Evolutionary conservation across 2,113 vertebrate genomes (phyloP), one percentile per base, ranked within the genome.

Genomic region (Herpailurus yagouaroundi): DNA sequence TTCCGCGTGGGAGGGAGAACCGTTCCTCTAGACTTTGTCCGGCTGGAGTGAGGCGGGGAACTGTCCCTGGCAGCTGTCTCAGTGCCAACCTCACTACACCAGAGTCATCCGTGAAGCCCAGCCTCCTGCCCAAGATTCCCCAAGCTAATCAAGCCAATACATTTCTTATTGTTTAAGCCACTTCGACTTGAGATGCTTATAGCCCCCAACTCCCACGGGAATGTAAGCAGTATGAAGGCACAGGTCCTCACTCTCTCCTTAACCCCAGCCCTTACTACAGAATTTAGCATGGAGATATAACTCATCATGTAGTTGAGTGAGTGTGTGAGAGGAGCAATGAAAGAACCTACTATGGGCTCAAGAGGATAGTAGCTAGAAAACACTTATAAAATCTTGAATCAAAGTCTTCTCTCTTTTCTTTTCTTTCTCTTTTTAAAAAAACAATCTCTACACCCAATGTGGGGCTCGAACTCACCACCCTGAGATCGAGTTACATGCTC

Each of bases 31-130:
- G 19, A 68, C 63, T 94, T 77, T 73, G 63, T 71, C 7, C 16
- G 29, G 11, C 9, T 31, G 7, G 21, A 13, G 1, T 45, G 7
- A 77, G 60, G 7, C 57, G 0, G 0, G 73, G 9, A 73, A 27
- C 41, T 27, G 41, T 52, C 41, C 33, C 52, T 48, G 10, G n/a
- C 1, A 1, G 14, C 76, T 14, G 2, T 45, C 9, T 36, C 57
- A 13, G 38, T 36, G 27, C 52, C 76, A 77, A 69, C 76, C 16
- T 77, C 41, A 10, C 7, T n/a, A 4, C 23, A 45, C 27, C 8
- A 3, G 29, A 73, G 64, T 66, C 13, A 38, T 4, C 31, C 27
- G 27, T 9, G 77, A 33, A 36, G 38, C 33, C 48, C 74, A 41
- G 55, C 36, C 21, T 63, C 63, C 33, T 60, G 71, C 64, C 55